Base-by-base conservation (phyloP, 2,797 vertebrate species). In the Lophius americanus region DNA sequence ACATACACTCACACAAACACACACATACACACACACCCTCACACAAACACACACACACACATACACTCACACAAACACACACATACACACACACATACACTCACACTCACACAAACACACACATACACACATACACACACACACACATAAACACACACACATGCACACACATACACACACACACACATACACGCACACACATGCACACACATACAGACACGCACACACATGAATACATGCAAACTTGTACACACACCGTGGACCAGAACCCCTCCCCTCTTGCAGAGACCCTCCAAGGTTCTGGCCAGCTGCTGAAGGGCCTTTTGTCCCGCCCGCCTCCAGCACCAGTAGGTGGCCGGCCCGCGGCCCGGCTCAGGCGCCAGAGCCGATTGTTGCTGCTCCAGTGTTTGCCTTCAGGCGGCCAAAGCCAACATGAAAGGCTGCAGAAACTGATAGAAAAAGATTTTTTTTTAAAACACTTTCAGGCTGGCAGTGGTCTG, bases 381-480 rank as follows among this genome's bases (percentile, higher is more conserved):
- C 78, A 66, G 39, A 63, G 74, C 65, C 39, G 70, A 82, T 63
- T 52, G 53, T 36, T 13, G 9, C 10, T 6, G 60, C 75, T 67
- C 57, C 41, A 63, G 51, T 81, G 51, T 85, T 84, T 83, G 68
- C 75, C 60, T 67, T 43, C 23, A 6, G 4, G 12, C 55, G 71
- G 72, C 81, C 83, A 82, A 69, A 82, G 63, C 61, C 42, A 54
- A 80, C 76, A 70, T 82, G 58, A 80, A 72, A 74, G 64, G 54
- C 65, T 52, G 38, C 57, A 58, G 43, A 44, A 56, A 65, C 23
- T 23, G 23, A 23, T 23, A 23, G 23, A 23, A 23, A 23, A 1
- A 23, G 23, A 23, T 23, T 23, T 23, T 23, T 23, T 23, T 23
- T 23, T 23, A 54, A 42, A 39, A 51, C 58, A 36, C 60, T 69